phyloP scores from a whole-genome alignment of 2,113 vertebrate species.

The Rhegmatorhina hoffmannsi region DNA sequence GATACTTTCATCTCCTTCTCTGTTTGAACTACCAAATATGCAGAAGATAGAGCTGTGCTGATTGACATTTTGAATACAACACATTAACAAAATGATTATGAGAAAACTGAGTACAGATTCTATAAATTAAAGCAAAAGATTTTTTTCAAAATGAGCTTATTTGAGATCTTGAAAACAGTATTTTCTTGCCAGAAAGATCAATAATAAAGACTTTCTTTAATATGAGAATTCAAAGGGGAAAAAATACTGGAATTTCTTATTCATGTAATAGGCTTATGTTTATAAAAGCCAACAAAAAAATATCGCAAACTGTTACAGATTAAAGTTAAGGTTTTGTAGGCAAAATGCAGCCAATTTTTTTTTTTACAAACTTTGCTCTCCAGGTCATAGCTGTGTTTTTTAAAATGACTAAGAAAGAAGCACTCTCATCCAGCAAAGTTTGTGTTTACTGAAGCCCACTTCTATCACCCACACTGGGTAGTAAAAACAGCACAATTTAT shows the following conservation, averaged over 20 bases:
- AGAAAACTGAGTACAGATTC: neutral
- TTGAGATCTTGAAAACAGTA: neutral
- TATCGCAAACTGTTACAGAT: neutral
- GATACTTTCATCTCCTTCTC: constrained; percentile 39
- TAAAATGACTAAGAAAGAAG: neutral
- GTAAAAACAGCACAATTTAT: neutral
- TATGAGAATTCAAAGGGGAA: neutral
- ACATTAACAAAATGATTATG: neutral
- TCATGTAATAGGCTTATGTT: neutral
- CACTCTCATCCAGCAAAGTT: neutral
- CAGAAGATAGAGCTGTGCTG: neutral
- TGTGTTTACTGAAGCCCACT: neutral
- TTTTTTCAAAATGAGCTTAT: neutral
- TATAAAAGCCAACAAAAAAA: neutral
- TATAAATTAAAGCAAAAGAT: neutral
- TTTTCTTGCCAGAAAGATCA: neutral
- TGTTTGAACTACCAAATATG: neutral
- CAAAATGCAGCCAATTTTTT: neutral
- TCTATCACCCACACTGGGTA: accelerated
- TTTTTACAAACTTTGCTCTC: neutral
- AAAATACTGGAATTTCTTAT: neutral
- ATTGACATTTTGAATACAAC: neutral
- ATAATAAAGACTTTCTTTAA: neutral
- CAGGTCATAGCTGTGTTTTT: neutral
- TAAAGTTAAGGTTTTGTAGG: neutral